Evolutionary conservation across 2,797 vertebrate genomes (phyloP), one percentile per base, ranked within the genome.

Genomic region (Phoeniculus purpureus): DNA sequence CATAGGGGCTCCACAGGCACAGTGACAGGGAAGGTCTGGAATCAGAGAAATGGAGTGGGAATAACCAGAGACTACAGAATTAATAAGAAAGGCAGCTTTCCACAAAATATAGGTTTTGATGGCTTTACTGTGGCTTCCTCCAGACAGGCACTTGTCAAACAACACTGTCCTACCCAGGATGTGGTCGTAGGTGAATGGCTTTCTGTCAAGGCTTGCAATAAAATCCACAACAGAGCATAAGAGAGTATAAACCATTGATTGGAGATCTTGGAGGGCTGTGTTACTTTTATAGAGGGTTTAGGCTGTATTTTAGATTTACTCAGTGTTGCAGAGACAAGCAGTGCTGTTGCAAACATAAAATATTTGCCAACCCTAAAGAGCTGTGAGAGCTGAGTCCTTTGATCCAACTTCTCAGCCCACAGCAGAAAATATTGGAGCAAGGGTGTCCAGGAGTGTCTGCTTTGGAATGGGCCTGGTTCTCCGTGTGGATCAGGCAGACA

Each of bases 101-200:
- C 55, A 78, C 58, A 82, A 52, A 79, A 74, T 11, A 2, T n/a
- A 91, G 59, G 75, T 81, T 77, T 64, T 1, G 10, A 85, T 76
- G 61, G 31, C 62, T 94, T 95, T 96, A 45, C 85, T 96, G 89
- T 89, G 89, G 80, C 64, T 96, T 95, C 55, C 54, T 86, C 62
- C 90, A 92, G 90, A 67, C 89, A 80, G 73, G 81, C 71, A 65
- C 51, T 93, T 93, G 89, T 94, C 92, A 95, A 89, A 82, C 68
- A 88, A 31, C 66, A 66, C 34, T 74, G 92, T 93, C 67, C 50
- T 86, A 83, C 45, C 73, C 94, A 94, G 93, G 90, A 93, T 89
- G 87, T 93, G 90, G 85, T 62, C 77, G 79, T 91, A 87, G 65
- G 77, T 85, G 68, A 95, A 86, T 12, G 37, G 56, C 52, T 91